Evolutionary conservation across 1,140 invertebrate species (phyloP).

Genomic region (Drosophila jambulina): DNA sequence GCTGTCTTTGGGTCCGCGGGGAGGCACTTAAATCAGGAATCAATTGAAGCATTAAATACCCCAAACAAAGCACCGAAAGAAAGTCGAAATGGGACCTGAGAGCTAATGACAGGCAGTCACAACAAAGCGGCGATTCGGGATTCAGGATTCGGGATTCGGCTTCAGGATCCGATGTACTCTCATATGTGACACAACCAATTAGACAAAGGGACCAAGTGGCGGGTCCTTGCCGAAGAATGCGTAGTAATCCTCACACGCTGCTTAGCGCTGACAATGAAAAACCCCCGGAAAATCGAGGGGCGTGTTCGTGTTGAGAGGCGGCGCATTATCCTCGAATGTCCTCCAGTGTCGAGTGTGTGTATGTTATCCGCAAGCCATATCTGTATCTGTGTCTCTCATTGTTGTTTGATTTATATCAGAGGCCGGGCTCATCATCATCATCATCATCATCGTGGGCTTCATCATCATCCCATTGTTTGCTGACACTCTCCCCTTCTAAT

Average conservation of each 20-base stretch:
- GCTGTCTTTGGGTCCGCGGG: conserved; percentile 51
- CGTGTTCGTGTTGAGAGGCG: conserved; percentile 60
- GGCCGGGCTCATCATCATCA: conserved; percentile 46
- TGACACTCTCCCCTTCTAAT: conserved; percentile 25
- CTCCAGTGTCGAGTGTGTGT: conserved; percentile 45
- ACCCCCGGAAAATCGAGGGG: conserved; percentile 22
- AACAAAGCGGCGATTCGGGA: conserved; percentile 36
- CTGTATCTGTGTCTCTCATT: conserved; percentile 58
- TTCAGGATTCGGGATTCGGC: not conserved
- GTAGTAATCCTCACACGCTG: conserved; percentile 78
- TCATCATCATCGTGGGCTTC: not conserved
- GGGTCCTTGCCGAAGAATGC: conserved; percentile 60
- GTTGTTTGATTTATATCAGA: conserved; percentile 75
- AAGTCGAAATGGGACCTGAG: conserved; percentile 34
- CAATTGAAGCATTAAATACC: conserved; percentile 83
- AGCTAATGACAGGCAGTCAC: conserved; percentile 61
- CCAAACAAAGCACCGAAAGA: conserved; percentile 59
- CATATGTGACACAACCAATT: conserved; percentile 78
- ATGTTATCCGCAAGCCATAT: conserved; percentile 25
- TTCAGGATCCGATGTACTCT: conserved; percentile 24
- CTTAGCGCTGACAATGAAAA: conserved; percentile 71
- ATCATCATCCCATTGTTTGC: conserved; percentile 38
- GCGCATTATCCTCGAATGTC: conserved; percentile 68
- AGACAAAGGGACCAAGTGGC: conserved; percentile 69
- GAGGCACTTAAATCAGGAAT: conserved; percentile 70